A percentile compares a stretch with the other conserved stretches of the same genome.
Evolutionary conservation across 2,113 vertebrate species (phyloP).

Genomic region (Muscicapa adusta): DNA sequence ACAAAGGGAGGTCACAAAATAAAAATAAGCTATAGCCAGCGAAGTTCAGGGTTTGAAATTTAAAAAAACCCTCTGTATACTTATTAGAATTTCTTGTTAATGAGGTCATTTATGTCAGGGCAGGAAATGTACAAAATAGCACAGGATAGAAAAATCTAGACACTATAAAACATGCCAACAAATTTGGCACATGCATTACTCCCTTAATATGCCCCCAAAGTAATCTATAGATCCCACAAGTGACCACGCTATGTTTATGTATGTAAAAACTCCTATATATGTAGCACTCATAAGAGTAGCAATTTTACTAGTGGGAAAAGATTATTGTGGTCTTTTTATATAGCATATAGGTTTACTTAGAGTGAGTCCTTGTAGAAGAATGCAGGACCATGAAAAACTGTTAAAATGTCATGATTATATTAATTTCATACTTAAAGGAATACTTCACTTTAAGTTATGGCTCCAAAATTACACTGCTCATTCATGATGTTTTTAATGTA

Average conservation of each 20-base stretch:
- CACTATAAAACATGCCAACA: conserved; percentile 6
- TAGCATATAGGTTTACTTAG: not conserved
- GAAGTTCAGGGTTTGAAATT: not conserved
- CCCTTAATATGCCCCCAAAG: conserved; percentile 42
- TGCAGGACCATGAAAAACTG: conserved; percentile 21
- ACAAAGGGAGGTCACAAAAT: not conserved
- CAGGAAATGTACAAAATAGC: conserved; percentile 49
- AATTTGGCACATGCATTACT: not conserved
- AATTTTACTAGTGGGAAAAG: conserved; percentile 53
- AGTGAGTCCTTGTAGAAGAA: conserved; percentile 32
- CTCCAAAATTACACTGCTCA: conserved; percentile 61
- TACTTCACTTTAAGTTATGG: conserved; percentile 52
- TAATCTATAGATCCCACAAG: conserved; percentile 45
- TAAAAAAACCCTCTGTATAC: not conserved
- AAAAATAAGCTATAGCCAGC: not conserved
- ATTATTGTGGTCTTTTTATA: conserved; percentile 56
- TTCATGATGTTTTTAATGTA: conserved; percentile 66
- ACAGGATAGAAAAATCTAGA: conserved; percentile 35
- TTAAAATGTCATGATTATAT: conserved; percentile 50
- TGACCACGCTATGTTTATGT: conserved; percentile 15
- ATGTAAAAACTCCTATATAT: conserved; percentile 22
- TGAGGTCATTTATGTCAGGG: conserved; percentile 52
- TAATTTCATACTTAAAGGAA: conserved; percentile 58
- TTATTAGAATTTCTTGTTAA: conserved; percentile 51
- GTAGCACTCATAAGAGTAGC: conserved; percentile 23